Percentiles rank a stretch among this genome's conserved stretches.
Evolutionary conservation across 2,113 vertebrate genomes (phyloP).

Genomic region (Gopherus flavomarginatus): DNA sequence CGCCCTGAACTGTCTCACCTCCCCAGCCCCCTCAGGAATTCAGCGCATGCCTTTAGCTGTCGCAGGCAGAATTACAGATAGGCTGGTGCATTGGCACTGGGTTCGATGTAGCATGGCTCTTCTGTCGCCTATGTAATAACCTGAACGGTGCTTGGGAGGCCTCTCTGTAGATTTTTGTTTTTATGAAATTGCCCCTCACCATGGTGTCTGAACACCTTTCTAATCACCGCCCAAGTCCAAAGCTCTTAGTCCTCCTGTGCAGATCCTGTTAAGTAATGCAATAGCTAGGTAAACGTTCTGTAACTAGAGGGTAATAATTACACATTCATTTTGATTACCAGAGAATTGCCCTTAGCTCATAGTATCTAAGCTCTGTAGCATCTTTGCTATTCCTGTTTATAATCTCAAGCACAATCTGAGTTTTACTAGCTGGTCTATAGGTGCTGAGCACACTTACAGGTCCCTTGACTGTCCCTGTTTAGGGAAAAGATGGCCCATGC

Average conservation of each 20-base stretch:
- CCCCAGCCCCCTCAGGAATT: background rate
- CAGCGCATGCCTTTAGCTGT: accelerated
- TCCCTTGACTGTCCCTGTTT: background rate
- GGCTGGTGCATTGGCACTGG: accelerated
- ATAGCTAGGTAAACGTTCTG: too few relatives aligned
- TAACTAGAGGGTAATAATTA: too few relatives aligned
- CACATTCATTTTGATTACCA: too few relatives aligned
- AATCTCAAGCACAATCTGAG: background rate
- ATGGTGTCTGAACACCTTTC: background rate
- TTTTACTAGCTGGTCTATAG: background rate
- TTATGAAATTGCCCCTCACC: accelerated
- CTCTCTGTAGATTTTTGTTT: accelerated
- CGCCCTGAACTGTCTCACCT: background rate
- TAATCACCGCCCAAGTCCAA: background rate
- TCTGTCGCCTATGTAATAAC: background rate
- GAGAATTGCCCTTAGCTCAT: too few relatives aligned
- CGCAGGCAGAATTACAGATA: background rate
- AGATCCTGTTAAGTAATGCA: too few relatives aligned
- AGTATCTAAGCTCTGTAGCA: too few relatives aligned
- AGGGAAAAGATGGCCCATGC: background rate
- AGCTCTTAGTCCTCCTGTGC: background rate
- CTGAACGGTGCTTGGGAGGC: accelerated
- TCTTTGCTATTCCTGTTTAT: too few relatives aligned
- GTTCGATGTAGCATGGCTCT: accelerated
- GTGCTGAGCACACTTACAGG: background rate